Evolutionary conservation across 2,797 vertebrate species (phyloP).

Genomic region (Potorous gilbertii): DNA sequence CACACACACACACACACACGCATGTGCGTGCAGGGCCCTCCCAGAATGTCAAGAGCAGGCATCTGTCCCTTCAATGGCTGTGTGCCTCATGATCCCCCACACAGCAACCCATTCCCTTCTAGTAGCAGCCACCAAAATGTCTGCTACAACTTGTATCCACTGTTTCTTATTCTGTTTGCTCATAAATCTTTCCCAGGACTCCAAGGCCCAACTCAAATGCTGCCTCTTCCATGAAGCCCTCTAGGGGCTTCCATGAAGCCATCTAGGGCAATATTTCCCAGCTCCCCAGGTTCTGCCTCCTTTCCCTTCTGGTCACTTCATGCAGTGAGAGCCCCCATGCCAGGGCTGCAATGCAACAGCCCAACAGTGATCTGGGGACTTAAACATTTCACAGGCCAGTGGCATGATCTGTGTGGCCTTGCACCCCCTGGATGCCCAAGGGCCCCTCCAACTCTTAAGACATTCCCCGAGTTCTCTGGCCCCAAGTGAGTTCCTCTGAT

Average conservation of each 20-base stretch:
- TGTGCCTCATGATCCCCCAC: too few relatives aligned
- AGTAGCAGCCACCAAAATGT: too few relatives aligned
- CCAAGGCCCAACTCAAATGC: neutral
- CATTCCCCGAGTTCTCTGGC: neutral
- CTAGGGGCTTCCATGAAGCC: too few relatives aligned
- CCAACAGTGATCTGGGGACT: neutral
- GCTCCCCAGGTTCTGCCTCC: neutral
- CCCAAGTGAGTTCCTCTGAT: neutral
- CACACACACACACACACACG: too few relatives aligned
- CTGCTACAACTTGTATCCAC: too few relatives aligned
- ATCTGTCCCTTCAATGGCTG: too few relatives aligned
- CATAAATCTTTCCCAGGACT: neutral
- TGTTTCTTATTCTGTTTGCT: too few relatives aligned
- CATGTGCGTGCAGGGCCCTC: too few relatives aligned
- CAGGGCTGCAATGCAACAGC: too few relatives aligned
- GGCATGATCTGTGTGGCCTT: neutral
- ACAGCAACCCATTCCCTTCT: too few relatives aligned
- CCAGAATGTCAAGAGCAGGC: too few relatives aligned
- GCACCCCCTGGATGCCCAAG: neutral
- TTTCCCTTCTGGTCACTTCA: neutral
- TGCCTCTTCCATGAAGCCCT: neutral
- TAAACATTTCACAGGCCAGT: neutral
- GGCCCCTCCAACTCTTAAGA: neutral
- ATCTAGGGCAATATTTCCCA: neutral
- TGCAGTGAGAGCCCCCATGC: too few relatives aligned